These are phyloP conservation scores for Limnephilus rhombicus DNA, from an alignment of 2,888 invertebrate genomes.

Conservation along the genomic window DNA sequence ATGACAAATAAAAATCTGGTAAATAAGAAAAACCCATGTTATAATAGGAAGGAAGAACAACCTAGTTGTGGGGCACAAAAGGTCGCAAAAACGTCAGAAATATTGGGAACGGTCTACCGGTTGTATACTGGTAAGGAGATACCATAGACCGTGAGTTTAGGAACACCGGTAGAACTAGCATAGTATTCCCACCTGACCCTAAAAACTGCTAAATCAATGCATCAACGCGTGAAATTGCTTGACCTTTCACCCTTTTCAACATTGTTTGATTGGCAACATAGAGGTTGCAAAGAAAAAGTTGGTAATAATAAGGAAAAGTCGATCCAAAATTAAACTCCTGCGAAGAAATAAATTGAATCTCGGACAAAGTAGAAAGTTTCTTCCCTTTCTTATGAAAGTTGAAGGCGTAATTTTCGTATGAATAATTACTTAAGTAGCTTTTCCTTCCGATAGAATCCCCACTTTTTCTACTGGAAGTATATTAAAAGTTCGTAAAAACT, in stretches of 20 bases:
- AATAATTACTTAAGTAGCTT: conserved; percentile 30
- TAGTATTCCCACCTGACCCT: too few species aligned
- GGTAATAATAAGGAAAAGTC: not conserved
- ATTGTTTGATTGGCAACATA: not conserved
- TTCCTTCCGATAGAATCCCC: not conserved
- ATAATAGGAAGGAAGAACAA: too few species aligned
- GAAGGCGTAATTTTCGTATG: conserved; percentile 34
- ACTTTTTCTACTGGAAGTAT: not conserved
- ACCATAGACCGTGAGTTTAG: too few species aligned
- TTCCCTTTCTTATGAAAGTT: not conserved
- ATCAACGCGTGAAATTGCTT: too few species aligned
- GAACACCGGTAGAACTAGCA: too few species aligned
- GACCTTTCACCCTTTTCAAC: not conserved
- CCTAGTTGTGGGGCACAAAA: too few species aligned
- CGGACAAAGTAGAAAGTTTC: not conserved
- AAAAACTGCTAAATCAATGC: too few species aligned
- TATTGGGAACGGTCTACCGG: too few species aligned
- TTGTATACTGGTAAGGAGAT: too few species aligned
- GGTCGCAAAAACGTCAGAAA: too few species aligned
- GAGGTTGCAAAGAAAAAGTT: not conserved
- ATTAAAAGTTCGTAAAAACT: conserved; percentile 15
- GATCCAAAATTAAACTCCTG: not conserved
- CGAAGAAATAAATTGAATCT: not conserved
- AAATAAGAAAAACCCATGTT: too few species aligned
- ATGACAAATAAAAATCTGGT: too few species aligned